A percentile compares a stretch with the other conserved stretches of the same genome.
Evolutionary conservation across 2,113 vertebrate genomes (phyloP).

Genomic region (Pachypanchax playfairii): DNA sequence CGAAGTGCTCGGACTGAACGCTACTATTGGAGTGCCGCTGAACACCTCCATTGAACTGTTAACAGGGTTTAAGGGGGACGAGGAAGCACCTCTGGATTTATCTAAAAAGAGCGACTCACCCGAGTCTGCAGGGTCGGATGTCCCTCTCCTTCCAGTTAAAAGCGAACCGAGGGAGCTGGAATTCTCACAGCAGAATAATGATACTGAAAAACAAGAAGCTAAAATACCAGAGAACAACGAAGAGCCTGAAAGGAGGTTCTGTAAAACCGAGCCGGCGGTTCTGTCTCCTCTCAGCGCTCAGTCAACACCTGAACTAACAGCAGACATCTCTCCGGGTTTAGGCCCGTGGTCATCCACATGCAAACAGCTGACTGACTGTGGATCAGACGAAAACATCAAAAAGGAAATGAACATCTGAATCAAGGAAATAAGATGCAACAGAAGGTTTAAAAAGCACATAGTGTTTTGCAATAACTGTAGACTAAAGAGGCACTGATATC

Average conservation of each 20-base stretch:
- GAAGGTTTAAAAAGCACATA: neutral
- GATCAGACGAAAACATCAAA: slow-evolving; percentile 25
- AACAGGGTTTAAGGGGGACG: neutral
- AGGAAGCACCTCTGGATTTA: slow-evolving; percentile 57
- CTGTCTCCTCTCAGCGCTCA: neutral
- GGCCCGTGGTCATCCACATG: neutral
- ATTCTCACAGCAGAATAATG: slow-evolving; percentile 11
- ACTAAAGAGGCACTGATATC: slow-evolving; percentile 6
- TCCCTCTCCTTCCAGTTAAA: slow-evolving; percentile 37
- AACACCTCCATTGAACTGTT: slow-evolving; percentile 23
- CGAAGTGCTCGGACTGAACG: neutral
- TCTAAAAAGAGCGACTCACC: slow-evolving; percentile 36
- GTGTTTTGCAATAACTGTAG: slow-evolving; percentile 11
- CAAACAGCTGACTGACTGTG: neutral
- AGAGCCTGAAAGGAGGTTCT: neutral
- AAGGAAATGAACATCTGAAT: slow-evolving; percentile 25
- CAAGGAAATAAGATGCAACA: neutral
- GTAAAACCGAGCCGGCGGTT: slow-evolving; percentile 6
- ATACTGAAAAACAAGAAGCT: neutral
- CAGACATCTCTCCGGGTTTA: slow-evolving; percentile 12
- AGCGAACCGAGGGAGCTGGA: slow-evolving; percentile 40
- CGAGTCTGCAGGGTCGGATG: neutral
- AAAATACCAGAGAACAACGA: neutral
- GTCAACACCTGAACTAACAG: neutral
- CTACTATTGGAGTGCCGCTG: neutral